A percentile compares a stretch with the other conserved stretches of the same genome.
phyloP scores from a whole-genome alignment of 2,113 vertebrate genomes.

The Tor tambroides region DNA sequence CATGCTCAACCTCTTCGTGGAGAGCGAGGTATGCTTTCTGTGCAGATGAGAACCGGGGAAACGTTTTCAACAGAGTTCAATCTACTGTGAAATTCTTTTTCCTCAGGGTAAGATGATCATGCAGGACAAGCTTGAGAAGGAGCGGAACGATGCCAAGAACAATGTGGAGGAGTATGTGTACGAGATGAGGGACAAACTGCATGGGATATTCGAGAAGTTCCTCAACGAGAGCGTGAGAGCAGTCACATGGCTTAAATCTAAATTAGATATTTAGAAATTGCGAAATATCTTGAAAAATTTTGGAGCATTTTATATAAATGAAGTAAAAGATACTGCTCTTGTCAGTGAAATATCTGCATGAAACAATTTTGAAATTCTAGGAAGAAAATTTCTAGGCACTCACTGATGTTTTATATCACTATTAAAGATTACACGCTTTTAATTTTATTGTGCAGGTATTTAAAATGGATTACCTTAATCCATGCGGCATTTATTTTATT shows the following conservation, averaged over 20 bases:
- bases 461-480: too few species aligned
- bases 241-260: not conserved
- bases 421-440: not conserved
- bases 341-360: not conserved
- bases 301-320: not conserved
- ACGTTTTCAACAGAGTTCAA: not conserved
- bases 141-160: slow-evolving; percentile 96
- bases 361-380: not conserved
- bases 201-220: slow-evolving; percentile 88
- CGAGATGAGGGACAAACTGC: slow-evolving; percentile 95
- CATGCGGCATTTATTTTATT: too few species aligned
- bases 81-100: not conserved
- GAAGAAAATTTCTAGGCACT: not conserved
- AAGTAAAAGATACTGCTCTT: not conserved
- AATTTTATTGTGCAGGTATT: not conserved
- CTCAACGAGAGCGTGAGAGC: slow-evolving; percentile 86
- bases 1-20: slow-evolving; percentile 93
- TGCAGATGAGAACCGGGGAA: not conserved
- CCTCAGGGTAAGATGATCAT: slow-evolving; percentile 98
- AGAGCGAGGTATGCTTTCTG: slow-evolving; percentile 85
- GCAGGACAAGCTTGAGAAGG: slow-evolving; percentile 98
- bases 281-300: not conserved
- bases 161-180: slow-evolving; percentile 96
- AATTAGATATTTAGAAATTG: not conserved
- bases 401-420: not conserved